Base-by-base conservation (phyloP, 2,888 invertebrate genomes). In the Eupithecia tripunctaria region DNA sequence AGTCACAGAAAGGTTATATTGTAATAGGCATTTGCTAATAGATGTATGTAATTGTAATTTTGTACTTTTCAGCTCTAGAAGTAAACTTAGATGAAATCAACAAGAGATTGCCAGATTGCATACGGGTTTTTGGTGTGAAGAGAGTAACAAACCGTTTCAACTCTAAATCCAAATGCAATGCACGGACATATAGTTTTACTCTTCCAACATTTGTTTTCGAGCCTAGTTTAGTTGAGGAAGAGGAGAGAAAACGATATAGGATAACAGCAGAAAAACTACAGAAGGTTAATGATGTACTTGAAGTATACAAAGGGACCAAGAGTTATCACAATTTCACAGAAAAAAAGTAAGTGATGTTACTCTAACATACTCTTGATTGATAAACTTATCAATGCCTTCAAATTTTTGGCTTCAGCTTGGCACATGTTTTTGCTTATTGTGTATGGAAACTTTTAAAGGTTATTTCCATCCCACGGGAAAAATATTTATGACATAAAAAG, bases 271-370 rank as follows among this genome's bases (percentile, higher is more conserved):
- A 97, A 66, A 95, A 95, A 69, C 86, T 97, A 32, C 93, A 95
- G 47, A 93, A 95, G 86, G 93, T 99, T 0, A 96, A 96, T 82
- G 94, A 96, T 41, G 90, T 97, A 14, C 88, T 99, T 36, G 94
- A 95, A 79, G 88, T 95, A 68, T 99, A 96, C 86, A 95, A 96
- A 80, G 98, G 98, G 25, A 97, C 97, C 0, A 98, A 98, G 86
- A 98, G 98, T 88, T 99, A 97, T 89, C 99, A 99, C 89, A 99
- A 99, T 93, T 99, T 99, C 86, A 99, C 99, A 0, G 97, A 98
- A 68, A 97, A 97, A 88, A 97, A 97, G 98, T 98, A 91, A 95
- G 36, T 36, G 36, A 36, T 32, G 32, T 32, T 32, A 6, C 32
- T 2, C 32, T 32, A 7, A 29, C 29, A 2, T 4, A 29, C 29